A percentile compares a stretch with the other conserved stretches of the same genome.
Evolutionary conservation across 1,140 invertebrate genomes (phyloP).

Genomic region (Lucilia cuprina): DNA sequence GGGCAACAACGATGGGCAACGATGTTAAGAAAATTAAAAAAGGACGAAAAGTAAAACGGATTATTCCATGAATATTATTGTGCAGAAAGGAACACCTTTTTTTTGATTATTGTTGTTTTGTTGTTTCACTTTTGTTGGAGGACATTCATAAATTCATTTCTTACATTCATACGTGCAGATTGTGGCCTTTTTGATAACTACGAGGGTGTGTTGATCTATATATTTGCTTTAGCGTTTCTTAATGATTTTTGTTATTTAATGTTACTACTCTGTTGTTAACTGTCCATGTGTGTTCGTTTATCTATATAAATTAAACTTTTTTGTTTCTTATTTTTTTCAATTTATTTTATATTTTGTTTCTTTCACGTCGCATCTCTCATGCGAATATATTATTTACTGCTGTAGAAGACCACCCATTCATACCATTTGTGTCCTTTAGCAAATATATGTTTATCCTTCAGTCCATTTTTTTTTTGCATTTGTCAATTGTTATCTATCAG

Average conservation of each 20-base stretch:
- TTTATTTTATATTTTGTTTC: not conserved
- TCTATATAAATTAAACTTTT: not conserved
- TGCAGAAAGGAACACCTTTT: not conserved
- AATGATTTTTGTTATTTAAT: not conserved
- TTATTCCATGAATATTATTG: not conserved
- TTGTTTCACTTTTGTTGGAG: not conserved
- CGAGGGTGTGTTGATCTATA: not conserved
- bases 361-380: not conserved
- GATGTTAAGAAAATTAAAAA: not conserved
- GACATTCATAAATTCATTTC: not conserved
- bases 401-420: not conserved
- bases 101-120: no score
- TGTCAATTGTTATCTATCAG: constrained; percentile 29
- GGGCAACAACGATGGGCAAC: not conserved
- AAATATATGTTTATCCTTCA: not conserved
- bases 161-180: not conserved
- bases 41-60: not conserved
- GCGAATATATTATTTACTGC: not conserved
- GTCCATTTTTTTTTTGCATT: not conserved
- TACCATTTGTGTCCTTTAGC: not conserved
- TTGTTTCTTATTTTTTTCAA: constrained; percentile 21
- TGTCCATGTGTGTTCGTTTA: not conserved
- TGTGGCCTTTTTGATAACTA: not conserved
- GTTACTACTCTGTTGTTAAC: not conserved
- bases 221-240: not conserved